Conservation (phyloP, 2,113 vertebrate genomes). For the Crotalus horridus region DNA sequence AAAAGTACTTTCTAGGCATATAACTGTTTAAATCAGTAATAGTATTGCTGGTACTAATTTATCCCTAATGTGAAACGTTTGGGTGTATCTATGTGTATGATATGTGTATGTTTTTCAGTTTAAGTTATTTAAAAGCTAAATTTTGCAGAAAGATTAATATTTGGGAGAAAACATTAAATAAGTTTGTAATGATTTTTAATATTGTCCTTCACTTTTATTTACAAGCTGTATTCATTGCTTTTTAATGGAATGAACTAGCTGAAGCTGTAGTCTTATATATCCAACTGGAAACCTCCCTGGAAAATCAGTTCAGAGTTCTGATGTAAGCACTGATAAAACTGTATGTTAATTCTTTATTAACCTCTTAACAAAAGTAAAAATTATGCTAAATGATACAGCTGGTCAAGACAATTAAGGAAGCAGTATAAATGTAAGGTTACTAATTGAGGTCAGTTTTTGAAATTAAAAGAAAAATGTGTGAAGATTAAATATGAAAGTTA, state of each 20-base stretch:
- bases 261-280: slow-evolving; percentile 27
- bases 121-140: neutral
- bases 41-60: slow-evolving; percentile 57
- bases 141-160: neutral
- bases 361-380: slow-evolving; percentile 40
- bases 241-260: slow-evolving; percentile 41
- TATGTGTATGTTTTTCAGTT: neutral
- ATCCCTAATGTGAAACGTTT: slow-evolving; percentile 34
- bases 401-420: slow-evolving; percentile 30
- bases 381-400: slow-evolving; percentile 20
- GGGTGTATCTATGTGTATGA: slow-evolving; percentile 6
- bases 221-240: slow-evolving; percentile 28
- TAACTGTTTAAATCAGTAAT: slow-evolving; percentile 65
- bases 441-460: slow-evolving; percentile 24
- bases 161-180: slow-evolving; percentile 56
- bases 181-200: slow-evolving; percentile 31
- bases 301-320: neutral
- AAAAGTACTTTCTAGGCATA: slow-evolving; percentile 65
- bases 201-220: neutral
- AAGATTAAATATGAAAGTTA: neutral
- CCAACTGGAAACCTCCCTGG: neutral
- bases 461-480: slow-evolving; percentile 28
- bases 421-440: slow-evolving; percentile 5
- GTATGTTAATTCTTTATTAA: neutral
- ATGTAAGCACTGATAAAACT: neutral